phyloP scores from a whole-genome alignment of 2,888 invertebrate species.

The Drosophila vallismaia region DNA sequence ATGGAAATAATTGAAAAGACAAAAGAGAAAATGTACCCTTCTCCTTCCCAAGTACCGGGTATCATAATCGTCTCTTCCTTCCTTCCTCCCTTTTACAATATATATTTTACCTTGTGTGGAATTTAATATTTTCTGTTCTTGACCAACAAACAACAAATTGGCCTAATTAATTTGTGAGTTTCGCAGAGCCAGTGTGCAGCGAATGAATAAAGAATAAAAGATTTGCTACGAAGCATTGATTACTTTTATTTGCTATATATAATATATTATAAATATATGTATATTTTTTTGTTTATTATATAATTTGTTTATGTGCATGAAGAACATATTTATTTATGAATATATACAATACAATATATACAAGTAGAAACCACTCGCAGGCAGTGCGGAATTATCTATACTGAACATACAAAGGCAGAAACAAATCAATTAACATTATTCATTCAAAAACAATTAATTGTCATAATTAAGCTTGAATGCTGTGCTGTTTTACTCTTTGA shows the following conservation, averaged over 20 bases:
- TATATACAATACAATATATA: not conserved
- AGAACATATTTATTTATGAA: too few species aligned
- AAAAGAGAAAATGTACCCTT: not conserved
- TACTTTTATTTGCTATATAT: not conserved
- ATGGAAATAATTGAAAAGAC: too few species aligned
- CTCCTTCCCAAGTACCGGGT: not conserved
- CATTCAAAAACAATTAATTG: conserved; percentile 67
- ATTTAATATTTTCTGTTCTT: conserved; percentile 29
- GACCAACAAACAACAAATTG: conserved; percentile 52
- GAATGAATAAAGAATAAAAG: not conserved
- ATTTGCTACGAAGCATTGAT: conserved; percentile 16
- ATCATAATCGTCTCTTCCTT: not conserved
- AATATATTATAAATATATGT: not conserved
- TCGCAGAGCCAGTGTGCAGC: conserved; percentile 5
- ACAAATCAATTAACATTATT: conserved; percentile 69
- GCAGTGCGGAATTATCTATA: not conserved
- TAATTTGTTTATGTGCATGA: too few species aligned
- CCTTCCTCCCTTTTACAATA: not conserved
- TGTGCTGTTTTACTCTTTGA: conserved; percentile 43
- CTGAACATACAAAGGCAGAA: not conserved
- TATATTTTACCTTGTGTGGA: not conserved
- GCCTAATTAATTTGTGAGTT: conserved; percentile 59
- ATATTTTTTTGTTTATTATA: too few species aligned
- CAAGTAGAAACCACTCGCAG: not conserved
- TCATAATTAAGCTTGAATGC: conserved; percentile 58